A percentile compares a stretch with the other conserved stretches of the same genome.
Evolutionary conservation across 2,113 vertebrate genomes (phyloP).

Genomic region (Apteryx mantelli): DNA sequence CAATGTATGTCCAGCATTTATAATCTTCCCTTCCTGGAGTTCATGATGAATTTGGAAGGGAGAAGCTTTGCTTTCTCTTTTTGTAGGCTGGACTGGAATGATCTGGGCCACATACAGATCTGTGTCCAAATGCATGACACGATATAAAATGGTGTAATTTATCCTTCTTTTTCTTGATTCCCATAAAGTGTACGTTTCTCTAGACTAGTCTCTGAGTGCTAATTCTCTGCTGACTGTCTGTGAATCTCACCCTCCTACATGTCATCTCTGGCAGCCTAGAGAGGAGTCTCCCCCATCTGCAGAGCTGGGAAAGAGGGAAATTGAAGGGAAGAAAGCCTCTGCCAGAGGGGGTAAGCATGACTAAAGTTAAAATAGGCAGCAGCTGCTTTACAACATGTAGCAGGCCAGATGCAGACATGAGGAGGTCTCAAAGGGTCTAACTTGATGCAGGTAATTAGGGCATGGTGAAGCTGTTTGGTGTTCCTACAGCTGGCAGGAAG

Average conservation of each 20-base stretch:
- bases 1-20: background rate
- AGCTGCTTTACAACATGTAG: background rate
- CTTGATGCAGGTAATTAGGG: accelerated
- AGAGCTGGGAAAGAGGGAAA: background rate
- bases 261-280: background rate
- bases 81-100: background rate
- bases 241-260: background rate
- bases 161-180: background rate
- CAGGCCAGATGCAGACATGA: accelerated
- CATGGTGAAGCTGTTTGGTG: background rate
- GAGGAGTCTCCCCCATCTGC: background rate
- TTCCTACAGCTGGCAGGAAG: background rate
- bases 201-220: background rate
- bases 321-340: background rate
- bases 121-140: background rate
- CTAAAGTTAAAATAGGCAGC: background rate
- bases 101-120: background rate
- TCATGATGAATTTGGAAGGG: background rate
- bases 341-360: background rate
- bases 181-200: background rate
- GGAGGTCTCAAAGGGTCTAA: background rate
- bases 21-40: slow-evolving; percentile 12
- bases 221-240: background rate
- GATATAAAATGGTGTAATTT: background rate
- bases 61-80: background rate